These are phyloP conservation scores for Oreamnos americanus DNA, from an alignment of 2,113 vertebrate species.

Conservation along the genomic window DNA sequence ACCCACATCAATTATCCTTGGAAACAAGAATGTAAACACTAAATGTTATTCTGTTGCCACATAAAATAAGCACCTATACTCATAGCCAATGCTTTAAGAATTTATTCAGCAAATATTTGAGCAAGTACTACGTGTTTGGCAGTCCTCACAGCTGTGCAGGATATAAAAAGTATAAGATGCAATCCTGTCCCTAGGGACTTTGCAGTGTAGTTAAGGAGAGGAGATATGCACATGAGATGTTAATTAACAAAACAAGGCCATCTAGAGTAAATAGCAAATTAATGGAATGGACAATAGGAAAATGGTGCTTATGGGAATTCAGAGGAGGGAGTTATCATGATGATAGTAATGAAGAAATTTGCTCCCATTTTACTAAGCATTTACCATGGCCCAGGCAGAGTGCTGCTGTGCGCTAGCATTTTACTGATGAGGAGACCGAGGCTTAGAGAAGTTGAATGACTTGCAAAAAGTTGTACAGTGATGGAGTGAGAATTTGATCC, in stretches of 20 bases:
- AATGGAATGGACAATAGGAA: not conserved
- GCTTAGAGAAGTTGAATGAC: not conserved
- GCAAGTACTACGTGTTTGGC: not conserved
- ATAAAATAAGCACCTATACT: constrained; percentile 53
- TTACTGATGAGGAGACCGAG: not conserved
- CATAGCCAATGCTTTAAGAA: constrained; percentile 61
- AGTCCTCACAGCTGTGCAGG: not conserved
- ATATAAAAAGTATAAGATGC: not conserved
- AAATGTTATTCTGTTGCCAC: constrained; percentile 48
- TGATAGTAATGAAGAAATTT: not conserved
- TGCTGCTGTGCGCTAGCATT: not conserved
- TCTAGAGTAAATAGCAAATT: not conserved
- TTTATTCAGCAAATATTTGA: constrained; percentile 67
- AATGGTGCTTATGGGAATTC: not conserved
- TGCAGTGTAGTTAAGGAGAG: not conserved
- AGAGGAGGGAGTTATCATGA: not conserved
- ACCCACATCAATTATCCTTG: constrained; percentile 51
- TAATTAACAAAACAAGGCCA: constrained; percentile 43
- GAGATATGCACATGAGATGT: not conserved
- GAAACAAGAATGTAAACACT: constrained; percentile 60
- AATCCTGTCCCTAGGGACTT: not conserved
- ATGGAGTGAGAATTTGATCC: not conserved
- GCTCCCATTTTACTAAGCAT: not conserved
- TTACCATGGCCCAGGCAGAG: not conserved
- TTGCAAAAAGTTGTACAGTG: not conserved